These are phyloP conservation scores for Ceratina japonica DNA, from an alignment of 1,140 invertebrate genomes.

Conservation along the genomic window DNA sequence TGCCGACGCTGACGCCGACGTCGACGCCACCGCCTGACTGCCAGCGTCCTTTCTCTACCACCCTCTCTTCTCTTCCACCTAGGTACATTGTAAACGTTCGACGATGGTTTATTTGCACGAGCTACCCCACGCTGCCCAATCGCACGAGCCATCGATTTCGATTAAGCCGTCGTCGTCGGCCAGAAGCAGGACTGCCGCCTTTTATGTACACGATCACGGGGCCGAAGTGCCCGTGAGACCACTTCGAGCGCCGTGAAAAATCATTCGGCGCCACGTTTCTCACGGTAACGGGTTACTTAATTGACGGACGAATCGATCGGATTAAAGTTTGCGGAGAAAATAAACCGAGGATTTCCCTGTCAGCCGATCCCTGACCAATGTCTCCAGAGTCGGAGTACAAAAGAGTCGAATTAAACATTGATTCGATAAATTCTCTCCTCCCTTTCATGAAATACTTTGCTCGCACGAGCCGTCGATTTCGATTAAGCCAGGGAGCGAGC, in stretches of 20 bases:
- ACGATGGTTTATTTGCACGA: constrained; percentile 60
- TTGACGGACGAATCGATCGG: neutral
- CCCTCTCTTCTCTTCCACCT: constrained; percentile 43
- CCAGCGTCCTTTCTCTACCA: constrained; percentile 37
- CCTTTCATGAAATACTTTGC: constrained; percentile 32
- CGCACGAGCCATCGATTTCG: constrained; percentile 64
- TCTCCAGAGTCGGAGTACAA: no score
- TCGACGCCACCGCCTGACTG: constrained; percentile 37
- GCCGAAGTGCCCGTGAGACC: neutral
- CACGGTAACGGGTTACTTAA: neutral
- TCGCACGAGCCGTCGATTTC: constrained; percentile 62
- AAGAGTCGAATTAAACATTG: constrained; percentile 21
- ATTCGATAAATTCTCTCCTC: constrained; percentile 45
- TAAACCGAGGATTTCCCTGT: no score
- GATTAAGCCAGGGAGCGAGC: constrained; percentile 38
- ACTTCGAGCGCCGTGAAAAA: constrained; percentile 26
- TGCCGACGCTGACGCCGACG: constrained; percentile 57
- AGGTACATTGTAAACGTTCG: constrained; percentile 65
- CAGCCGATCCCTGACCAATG: no score
- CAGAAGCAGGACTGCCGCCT: constrained; percentile 4
- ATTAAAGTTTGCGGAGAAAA: neutral
- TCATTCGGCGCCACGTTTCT: constrained; percentile 7
- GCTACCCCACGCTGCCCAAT: constrained; percentile 49
- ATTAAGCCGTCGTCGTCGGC: constrained; percentile 38
- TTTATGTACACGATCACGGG: neutral